These are phyloP conservation scores for Harpagifer antarcticus DNA, from an alignment of 2,797 vertebrate species.

Conservation along the genomic window DNA sequence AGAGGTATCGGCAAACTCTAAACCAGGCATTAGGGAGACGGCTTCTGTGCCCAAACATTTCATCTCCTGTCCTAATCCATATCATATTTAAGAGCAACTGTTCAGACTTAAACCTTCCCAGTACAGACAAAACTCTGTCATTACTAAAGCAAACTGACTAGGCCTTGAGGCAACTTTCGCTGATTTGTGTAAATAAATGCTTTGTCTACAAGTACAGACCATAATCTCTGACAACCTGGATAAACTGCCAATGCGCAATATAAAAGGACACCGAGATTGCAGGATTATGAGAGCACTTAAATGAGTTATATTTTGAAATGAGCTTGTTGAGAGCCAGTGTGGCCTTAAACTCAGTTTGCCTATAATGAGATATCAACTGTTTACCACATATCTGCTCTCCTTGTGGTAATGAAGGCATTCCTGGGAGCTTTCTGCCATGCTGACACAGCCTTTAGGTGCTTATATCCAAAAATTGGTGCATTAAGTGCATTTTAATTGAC, in stretches of 20 bases:
- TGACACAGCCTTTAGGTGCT: slow-evolving; percentile 77
- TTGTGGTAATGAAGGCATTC: slow-evolving; percentile 71
- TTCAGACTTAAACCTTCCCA: slow-evolving; percentile 52
- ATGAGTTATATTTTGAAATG: slow-evolving; percentile 72
- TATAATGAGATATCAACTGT: slow-evolving; percentile 75
- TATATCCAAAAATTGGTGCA: slow-evolving; percentile 72
- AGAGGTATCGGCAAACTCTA: slow-evolving; percentile 43
- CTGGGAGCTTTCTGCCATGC: slow-evolving; percentile 70
- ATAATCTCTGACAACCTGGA: slow-evolving; percentile 60
- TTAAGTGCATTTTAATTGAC: slow-evolving; percentile 80
- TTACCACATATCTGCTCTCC: slow-evolving; percentile 60
- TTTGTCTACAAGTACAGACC: slow-evolving; percentile 57
- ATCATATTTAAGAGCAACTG: slow-evolving; percentile 59
- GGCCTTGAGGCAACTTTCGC: slow-evolving; percentile 59
- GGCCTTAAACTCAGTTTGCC: slow-evolving; percentile 69
- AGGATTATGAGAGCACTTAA: slow-evolving; percentile 61
- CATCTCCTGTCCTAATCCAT: slow-evolving; percentile 46
- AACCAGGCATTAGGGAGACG: slow-evolving; percentile 43
- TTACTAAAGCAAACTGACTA: slow-evolving; percentile 65
- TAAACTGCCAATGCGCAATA: slow-evolving; percentile 54
- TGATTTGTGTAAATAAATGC: slow-evolving; percentile 59
- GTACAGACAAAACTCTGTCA: slow-evolving; percentile 50
- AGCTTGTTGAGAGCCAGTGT: slow-evolving; percentile 59
- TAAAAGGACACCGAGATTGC: slow-evolving; percentile 53
- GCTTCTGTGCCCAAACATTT: slow-evolving; percentile 34